phyloP scores from a whole-genome alignment of 2,888 invertebrate species.

The Cylloceria caligata region DNA sequence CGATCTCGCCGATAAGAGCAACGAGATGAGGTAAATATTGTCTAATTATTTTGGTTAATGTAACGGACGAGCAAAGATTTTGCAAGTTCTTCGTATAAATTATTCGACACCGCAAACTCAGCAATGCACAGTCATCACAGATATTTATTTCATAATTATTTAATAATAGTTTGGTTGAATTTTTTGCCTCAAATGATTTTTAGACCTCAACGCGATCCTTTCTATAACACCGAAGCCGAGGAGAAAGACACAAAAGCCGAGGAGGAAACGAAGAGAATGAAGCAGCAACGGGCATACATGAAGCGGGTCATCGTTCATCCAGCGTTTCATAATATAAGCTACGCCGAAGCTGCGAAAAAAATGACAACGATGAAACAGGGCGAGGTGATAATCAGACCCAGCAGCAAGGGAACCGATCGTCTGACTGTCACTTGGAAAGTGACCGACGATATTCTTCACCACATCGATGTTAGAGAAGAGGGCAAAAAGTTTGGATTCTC shows the following conservation, averaged over 20 bases:
- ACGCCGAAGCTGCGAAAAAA: conserved; percentile 95
- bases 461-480: conserved; percentile 98
- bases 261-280: conserved; percentile 92
- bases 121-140: too few species aligned
- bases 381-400: conserved; percentile 97
- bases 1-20: conserved; percentile 94
- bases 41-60: too few species aligned
- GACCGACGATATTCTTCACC: conserved; percentile 96
- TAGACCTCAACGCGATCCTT: conserved; percentile 94
- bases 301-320: conserved; percentile 99
- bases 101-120: too few species aligned
- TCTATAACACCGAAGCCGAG: conserved; percentile 95
- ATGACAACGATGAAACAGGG: conserved; percentile 98
- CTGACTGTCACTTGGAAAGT: conserved; percentile 99
- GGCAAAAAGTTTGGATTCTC: conserved; percentile 98
- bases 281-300: conserved; percentile 94
- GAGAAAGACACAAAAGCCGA: conserved; percentile 92
- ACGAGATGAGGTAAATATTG: conserved; percentile 91
- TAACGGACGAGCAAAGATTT: too few species aligned
- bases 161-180: too few species aligned
- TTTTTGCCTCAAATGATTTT: conserved; percentile 62
- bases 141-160: too few species aligned
- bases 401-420: conserved; percentile 98
- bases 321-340: conserved; percentile 98
- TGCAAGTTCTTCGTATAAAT: too few species aligned